These are phyloP conservation scores for Prenolepis imparis DNA, from an alignment of 2,888 invertebrate genomes.

Conservation along the genomic window DNA sequence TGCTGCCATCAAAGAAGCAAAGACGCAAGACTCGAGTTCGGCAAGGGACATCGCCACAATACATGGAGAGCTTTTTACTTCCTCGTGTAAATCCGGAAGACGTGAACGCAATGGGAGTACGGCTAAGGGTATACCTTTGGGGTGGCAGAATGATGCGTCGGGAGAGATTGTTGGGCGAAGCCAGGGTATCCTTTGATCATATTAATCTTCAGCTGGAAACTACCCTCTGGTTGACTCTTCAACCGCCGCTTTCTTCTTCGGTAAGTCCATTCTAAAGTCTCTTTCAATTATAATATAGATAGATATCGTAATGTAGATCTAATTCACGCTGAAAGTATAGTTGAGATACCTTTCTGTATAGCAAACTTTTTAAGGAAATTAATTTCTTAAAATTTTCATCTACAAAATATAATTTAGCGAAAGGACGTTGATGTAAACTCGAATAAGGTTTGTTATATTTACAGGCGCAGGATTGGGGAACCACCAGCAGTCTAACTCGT, in stretches of 20 bases:
- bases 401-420: neutral
- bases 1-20: slow-evolving; percentile 97
- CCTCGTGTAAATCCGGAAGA: slow-evolving; percentile 98
- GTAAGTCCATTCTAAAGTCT: slow-evolving; percentile 63
- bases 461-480: slow-evolving; percentile 83
- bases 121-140: slow-evolving; percentile 94
- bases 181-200: slow-evolving; percentile 95
- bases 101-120: slow-evolving; percentile 96
- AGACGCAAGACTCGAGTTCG: slow-evolving; percentile 97
- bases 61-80: slow-evolving; percentile 96
- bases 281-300: neutral
- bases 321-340: neutral
- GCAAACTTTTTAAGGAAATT: neutral
- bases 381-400: neutral
- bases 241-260: slow-evolving; percentile 86
- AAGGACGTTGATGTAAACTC: neutral
- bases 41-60: slow-evolving; percentile 96
- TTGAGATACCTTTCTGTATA: neutral
- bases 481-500: slow-evolving; percentile 89
- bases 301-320: neutral
- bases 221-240: slow-evolving; percentile 95
- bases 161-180: slow-evolving; percentile 96
- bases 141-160: slow-evolving; percentile 98
- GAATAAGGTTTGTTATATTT: slow-evolving; percentile 14
- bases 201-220: slow-evolving; percentile 96